Evolutionary conservation across 1,140 invertebrate species (phyloP), one percentile per base, ranked within the genome.

Genomic region (Chelonus insularis): DNA sequence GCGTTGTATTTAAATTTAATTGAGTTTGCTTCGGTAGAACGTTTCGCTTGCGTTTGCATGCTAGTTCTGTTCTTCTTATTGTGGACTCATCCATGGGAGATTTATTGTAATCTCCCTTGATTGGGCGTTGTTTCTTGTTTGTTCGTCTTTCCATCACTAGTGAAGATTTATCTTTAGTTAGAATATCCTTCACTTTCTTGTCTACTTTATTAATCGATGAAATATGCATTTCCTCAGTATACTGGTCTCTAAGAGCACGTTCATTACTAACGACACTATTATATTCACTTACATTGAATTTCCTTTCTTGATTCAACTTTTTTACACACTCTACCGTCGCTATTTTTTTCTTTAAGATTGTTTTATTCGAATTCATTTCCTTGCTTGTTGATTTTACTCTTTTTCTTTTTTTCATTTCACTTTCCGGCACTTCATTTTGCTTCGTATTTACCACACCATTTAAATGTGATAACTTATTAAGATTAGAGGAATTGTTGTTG

Each of bases 21-120:
- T 23, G 18, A n/a, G 20, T 9, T 48, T 48, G 45, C 23, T 23
- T 48, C 21, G 45, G 9, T 48, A 12, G 21, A 48, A 11, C 11
- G 12, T 23, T 48, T n/a, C 21, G 20, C 12, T 48, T 48, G 12
- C 45, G 45, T 48, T 48, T 48, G 45, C 45, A 48, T 48, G 20
- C 11, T 11, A 18, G 23, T 48, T 29, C 45, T 4, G 11, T 9
- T 0, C 8, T 4, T 25, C 23, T 6, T 11, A 2, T 1, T n/a
- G 20, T 5, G 9, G 9, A 11, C 11, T 48, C 12, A 7, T 48
- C 45, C n/a, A 11, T 48, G 8, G 21, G n/a, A n/a, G n/a, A 29
- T 23, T 48, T 48, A 6, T 7, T n/a, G 2, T n/a, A 29, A 25
- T n/a, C 18, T 48, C 11, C 9, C 8, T 4, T 18, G 20, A 23